These are phyloP conservation scores for Ctenochaetus hawaiiensis DNA, from an alignment of 2,797 vertebrate species.

Conservation along the genomic window DNA sequence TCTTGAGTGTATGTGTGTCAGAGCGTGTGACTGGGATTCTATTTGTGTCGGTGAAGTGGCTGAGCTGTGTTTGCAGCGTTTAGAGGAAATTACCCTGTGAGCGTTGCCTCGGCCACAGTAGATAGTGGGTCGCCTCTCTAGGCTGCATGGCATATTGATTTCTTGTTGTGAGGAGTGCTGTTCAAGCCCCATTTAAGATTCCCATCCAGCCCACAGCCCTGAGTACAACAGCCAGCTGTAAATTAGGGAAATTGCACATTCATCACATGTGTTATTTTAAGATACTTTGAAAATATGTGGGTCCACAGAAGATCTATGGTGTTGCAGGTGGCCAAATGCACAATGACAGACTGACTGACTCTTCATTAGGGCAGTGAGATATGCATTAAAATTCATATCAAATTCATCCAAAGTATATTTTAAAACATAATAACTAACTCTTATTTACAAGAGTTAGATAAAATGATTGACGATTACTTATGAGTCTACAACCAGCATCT, in stretches of 20 bases:
- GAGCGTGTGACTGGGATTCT: conserved; percentile 65
- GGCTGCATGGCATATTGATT: conserved; percentile 97
- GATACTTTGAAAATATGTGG: conserved; percentile 91
- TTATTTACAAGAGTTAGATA: too few relatives aligned
- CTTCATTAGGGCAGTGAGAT: not conserved
- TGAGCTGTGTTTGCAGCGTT: conserved; percentile 82
- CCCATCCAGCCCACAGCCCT: conserved; percentile 95
- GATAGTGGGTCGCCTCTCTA: conserved; percentile 86
- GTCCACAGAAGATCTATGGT: conserved; percentile 85
- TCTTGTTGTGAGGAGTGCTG: conserved; percentile 97
- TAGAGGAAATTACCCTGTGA: conserved; percentile 85
- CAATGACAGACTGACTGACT: conserved; percentile 15
- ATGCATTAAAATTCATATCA: conserved; percentile 12
- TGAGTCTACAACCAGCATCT: too few relatives aligned
- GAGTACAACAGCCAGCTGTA: conserved; percentile 91
- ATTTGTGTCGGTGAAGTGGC: conserved; percentile 76
- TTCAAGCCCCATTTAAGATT: conserved; percentile 99
- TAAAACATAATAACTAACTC: not conserved
- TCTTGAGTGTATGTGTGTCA: conserved; percentile 56
- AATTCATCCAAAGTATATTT: not conserved
- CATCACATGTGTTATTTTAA: conserved; percentile 98
- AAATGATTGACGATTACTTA: too few relatives aligned
- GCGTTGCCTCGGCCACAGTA: conserved; percentile 86
- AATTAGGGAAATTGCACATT: conserved; percentile 99
- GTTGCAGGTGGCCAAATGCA: conserved; percentile 71